Percentiles rank a stretch among this genome's conserved stretches.
phyloP scores from a whole-genome alignment of 1,140 invertebrate species.

The Goniozus legneri region DNA sequence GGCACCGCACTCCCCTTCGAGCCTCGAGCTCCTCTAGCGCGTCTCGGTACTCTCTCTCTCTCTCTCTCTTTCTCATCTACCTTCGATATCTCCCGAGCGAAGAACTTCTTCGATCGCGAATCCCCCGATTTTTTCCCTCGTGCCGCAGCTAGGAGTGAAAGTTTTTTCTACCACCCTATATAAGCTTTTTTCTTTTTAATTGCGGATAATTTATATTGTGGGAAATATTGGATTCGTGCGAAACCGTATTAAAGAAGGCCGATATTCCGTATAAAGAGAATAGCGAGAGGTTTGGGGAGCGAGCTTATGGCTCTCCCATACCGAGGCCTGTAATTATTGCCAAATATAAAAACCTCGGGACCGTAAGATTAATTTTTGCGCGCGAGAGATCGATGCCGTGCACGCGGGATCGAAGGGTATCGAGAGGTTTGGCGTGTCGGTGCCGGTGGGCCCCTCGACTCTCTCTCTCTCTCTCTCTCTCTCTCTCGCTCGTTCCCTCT shows the following conservation, averaged over 20 bases:
- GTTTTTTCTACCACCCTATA: slow-evolving; percentile 16
- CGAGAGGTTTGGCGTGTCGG: background rate
- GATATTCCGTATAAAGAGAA: background rate
- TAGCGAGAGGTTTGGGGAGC: background rate
- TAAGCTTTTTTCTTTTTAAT: slow-evolving; percentile 48
- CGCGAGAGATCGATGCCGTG: slow-evolving; percentile 21
- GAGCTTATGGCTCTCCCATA: background rate
- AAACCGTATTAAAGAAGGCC: slow-evolving; percentile 49
- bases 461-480: background rate
- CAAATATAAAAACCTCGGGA: slow-evolving; percentile 48
- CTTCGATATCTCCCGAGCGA: background rate
- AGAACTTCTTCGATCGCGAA: background rate
- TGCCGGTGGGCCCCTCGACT: background rate
- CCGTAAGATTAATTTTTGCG: slow-evolving; percentile 46
- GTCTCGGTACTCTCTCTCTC: background rate
- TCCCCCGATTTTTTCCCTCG: background rate
- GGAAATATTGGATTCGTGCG: slow-evolving; percentile 55
- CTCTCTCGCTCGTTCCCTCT: background rate
- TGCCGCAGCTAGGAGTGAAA: too few relatives aligned
- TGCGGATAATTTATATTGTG: slow-evolving; percentile 52
- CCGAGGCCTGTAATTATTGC: slow-evolving; percentile 52
- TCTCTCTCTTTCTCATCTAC: background rate
- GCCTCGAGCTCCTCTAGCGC: background rate
- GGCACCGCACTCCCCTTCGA: background rate
- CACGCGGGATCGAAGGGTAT: slow-evolving; percentile 4